Base-by-base conservation (phyloP, 2,797 vertebrate species). In the Okamejei kenojei region DNA sequence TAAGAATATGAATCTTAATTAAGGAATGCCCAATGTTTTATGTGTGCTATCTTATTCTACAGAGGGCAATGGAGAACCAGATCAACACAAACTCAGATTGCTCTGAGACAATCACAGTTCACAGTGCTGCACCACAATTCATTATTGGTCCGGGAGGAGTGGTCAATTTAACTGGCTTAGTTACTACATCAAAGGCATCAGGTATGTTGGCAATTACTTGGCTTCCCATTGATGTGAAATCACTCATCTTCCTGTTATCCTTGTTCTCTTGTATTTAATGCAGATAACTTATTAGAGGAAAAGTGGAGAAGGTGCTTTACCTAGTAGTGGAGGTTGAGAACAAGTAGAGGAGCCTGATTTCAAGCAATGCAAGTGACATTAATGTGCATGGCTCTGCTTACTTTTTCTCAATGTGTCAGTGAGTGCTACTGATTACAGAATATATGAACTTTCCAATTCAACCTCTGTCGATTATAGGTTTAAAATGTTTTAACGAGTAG, bases 11-110 rank as follows among this genome's bases (percentile, higher is more conserved):
- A 15, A 19, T 1, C 61, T 82, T 45, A 8, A 21, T 82, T 54
- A 32, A 65, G 84, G 15, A 65, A 63, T 68, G 23, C 65, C 32
- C 68, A 38, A 1, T 23, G 11, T 7, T 2, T 93, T 6, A 19
- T 79, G 17, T 45, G 35, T 29, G 45, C 13, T 63, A 38, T 94
- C 94, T 94, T 96, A 32, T 95, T 19, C 74, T 94, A 81, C 93
- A 98, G 97, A 97, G 97, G 95, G 97, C 97, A 93, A 98, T 98
- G 97, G 97, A 97, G 96, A 98, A 98, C 95, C 97, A 98, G 96
- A 98, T 98, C 95, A 98, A 98, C 93, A 98, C 97, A 0, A 98
- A 98, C 93, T 97, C 97, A 0, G 97, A 98, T 96, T 97, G 97
- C 74, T 97, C 97, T 0, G 97, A 98, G 95, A 97, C 97, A 93